Base-by-base conservation (phyloP, 2,797 vertebrate genomes). In the Pogoniulus pusillus region DNA sequence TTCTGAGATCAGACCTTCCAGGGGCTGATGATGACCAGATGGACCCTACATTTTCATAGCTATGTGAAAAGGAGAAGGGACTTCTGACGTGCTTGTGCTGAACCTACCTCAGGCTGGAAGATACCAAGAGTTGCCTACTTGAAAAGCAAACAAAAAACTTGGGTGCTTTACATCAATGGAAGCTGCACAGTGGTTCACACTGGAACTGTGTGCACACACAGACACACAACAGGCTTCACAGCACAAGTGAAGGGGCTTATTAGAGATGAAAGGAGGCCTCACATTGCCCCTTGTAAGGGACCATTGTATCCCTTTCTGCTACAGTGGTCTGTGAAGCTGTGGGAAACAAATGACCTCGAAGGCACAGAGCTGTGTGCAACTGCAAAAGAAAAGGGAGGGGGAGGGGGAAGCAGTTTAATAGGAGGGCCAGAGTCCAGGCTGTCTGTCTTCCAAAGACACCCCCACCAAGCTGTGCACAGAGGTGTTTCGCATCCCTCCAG, bases 331-430 rank as follows among this genome's bases (percentile, higher is more conserved):
- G 96, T 96, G 96, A 97, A 97, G 96, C 97, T 98, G 97, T 98
- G 97, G 97, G 97, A 98, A 98, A 98, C 97, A 96, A 97, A 97
- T 97, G 97, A 98, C 97, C 97, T 97, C 94, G 63, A 64, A 97
- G 97, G 83, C 97, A 96, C 96, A 93, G 96, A 82, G 10, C 93
- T 95, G 94, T 90, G 95, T 97, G 96, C 96, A 96, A 96, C 85
- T 91, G 94, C 85, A 80, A 86, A 97, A 97, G 94, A 97, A 97
- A 97, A 96, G 94, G 89, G 64, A 92, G 84, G 92, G 51, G 96
- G 63, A 75, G 35, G 92, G 87, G 32, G 76, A 91, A 83, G 77
- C 19, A 7, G 41, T 77, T 70, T 32, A 81, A 64, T 14, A 94
- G 93, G 82, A 39, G 59, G 91, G 92, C 86, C 66, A 58, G 62